phyloP scores from a whole-genome alignment of 2,888 invertebrate species.

The Shargacucullia verbasci region DNA sequence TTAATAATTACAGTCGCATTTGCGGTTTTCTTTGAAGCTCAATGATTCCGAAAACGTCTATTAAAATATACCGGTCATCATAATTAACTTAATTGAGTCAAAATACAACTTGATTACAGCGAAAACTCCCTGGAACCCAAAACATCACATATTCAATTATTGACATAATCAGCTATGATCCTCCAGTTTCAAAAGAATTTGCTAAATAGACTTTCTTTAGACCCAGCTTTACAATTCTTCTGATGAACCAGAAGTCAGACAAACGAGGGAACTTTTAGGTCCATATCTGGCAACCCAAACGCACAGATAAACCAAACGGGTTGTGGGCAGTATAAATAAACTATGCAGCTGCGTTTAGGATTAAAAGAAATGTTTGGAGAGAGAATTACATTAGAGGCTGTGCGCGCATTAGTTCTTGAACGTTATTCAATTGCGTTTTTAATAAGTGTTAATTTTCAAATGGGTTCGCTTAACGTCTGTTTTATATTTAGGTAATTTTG shows the following conservation, averaged over 20 bases:
- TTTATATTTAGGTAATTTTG: conserved; percentile 37
- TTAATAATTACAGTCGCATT: conserved; percentile 40
- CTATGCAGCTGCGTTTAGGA: conserved; percentile 61
- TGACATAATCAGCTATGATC: too few relatives aligned
- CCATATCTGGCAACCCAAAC: conserved; percentile 49
- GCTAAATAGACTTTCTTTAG: too few relatives aligned
- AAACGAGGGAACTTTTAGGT: conserved; percentile 26
- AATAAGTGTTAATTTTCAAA: conserved; percentile 55
- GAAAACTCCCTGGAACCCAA: neutral
- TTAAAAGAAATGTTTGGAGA: conserved; percentile 63
- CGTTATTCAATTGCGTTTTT: conserved; percentile 57
- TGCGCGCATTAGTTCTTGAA: conserved; percentile 49
- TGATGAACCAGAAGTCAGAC: neutral
- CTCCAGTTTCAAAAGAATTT: too few relatives aligned
- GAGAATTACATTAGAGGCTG: conserved; percentile 56
- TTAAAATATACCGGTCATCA: conserved; percentile 22
- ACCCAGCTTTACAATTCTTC: too few relatives aligned
- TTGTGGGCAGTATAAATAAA: conserved; percentile 65
- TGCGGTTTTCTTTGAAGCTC: conserved; percentile 50
- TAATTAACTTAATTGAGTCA: conserved; percentile 31
- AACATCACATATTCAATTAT: too few relatives aligned
- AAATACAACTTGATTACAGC: conserved; percentile 13
- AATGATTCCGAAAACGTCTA: conserved; percentile 22
- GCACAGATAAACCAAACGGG: conserved; percentile 58
- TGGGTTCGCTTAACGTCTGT: conserved; percentile 41